Percentiles rank a stretch among this genome's conserved stretches.
These are phyloP conservation scores for Ceratina japonica DNA, from an alignment of 1,140 invertebrate genomes.

Conservation along the genomic window DNA sequence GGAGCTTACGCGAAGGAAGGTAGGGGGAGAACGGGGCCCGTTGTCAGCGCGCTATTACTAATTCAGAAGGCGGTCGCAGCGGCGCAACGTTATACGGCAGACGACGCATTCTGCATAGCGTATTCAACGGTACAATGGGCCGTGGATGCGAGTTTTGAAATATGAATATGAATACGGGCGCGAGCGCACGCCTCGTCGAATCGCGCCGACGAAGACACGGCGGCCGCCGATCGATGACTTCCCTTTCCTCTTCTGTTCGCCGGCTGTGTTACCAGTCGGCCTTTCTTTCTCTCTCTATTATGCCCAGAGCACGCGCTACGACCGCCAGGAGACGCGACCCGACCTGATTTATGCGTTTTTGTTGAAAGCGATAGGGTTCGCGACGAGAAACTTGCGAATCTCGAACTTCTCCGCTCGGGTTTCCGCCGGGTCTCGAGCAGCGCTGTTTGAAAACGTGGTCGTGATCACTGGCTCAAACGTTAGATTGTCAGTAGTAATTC, in stretches of 20 bases:
- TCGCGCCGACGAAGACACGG: slow-evolving; percentile 62
- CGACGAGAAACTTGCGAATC: slow-evolving; percentile 20
- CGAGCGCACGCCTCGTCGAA: slow-evolving; percentile 62
- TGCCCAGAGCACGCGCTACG: background rate
- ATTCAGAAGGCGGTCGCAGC: slow-evolving; percentile 70
- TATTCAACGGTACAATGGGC: slow-evolving; percentile 70
- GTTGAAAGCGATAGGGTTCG: slow-evolving; percentile 29
- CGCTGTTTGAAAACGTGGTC: background rate
- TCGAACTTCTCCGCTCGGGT: background rate
- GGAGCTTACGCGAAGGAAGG: background rate
- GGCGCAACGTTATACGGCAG: slow-evolving; percentile 68
- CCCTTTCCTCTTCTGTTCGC: slow-evolving; percentile 22
- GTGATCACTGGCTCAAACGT: background rate
- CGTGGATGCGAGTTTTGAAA: slow-evolving; percentile 71
- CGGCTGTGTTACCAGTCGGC: slow-evolving; percentile 15
- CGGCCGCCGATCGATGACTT: slow-evolving; percentile 62
- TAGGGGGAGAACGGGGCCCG: slow-evolving; percentile 35
- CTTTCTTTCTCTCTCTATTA: background rate
- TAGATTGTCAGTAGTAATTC: too few relatives aligned
- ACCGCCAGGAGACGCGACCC: slow-evolving; percentile 26
- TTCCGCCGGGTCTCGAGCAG: background rate
- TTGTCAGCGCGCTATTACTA: slow-evolving; percentile 71
- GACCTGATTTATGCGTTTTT: slow-evolving; percentile 51
- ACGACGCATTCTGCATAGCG: slow-evolving; percentile 71
- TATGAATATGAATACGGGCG: slow-evolving; percentile 70